A percentile compares a stretch with the other conserved stretches of the same genome.
Conservation (phyloP, 2,888 invertebrate genomes). For the Agrotis ipsilon region DNA sequence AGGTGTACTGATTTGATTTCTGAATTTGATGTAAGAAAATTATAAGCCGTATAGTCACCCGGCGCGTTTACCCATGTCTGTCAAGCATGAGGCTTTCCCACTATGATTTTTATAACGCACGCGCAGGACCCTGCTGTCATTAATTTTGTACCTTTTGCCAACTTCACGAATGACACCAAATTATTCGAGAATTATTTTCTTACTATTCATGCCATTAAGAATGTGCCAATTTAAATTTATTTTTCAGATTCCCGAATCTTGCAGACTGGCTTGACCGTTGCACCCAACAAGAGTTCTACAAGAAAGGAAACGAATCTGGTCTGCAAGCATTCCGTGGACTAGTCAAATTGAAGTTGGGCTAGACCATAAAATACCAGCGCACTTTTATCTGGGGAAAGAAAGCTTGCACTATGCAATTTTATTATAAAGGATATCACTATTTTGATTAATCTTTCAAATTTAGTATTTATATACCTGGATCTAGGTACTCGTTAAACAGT, state of each 20-base stretch:
- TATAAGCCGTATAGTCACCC: no score
- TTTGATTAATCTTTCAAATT: neutral
- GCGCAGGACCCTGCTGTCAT: no score
- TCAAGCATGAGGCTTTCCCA: no score
- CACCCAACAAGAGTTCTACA: conserved; percentile 75
- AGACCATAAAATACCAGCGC: neutral
- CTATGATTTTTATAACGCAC: no score
- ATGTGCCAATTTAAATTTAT: neutral
- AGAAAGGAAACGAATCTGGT: conserved; percentile 71
- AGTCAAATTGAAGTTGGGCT: conserved; percentile 62
- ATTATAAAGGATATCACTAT: neutral
- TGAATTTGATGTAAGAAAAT: no score
- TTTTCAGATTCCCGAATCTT: conserved; percentile 76
- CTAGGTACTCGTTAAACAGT: no score
- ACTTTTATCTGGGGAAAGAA: no score
- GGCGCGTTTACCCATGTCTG: no score
- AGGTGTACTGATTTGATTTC: no score
- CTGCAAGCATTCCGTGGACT: conserved; percentile 55
- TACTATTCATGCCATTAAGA: neutral
- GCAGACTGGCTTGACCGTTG: conserved; percentile 75
- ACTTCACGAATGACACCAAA: no score
- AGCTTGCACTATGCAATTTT: conserved; percentile 10
- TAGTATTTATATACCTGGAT: neutral
- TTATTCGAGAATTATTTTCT: no score
- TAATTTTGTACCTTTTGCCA: no score